Evolutionary conservation across 2,113 vertebrate genomes (phyloP).

Genomic region (Myanophis thanlyinensis): DNA sequence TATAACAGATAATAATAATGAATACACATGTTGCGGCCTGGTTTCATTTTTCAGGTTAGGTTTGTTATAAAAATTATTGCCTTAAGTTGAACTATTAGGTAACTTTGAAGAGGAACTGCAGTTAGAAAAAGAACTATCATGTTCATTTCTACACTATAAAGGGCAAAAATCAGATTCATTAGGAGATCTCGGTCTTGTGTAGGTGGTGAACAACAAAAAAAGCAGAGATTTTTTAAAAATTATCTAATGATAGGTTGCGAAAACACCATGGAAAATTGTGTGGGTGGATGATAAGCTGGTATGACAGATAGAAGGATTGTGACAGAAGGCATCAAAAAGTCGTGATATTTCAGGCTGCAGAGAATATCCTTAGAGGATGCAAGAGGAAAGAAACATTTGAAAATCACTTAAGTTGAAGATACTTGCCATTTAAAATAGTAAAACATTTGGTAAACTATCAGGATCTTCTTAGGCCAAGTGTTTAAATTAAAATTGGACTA

Average conservation of each 20-base stretch:
- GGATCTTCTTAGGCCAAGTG: background rate
- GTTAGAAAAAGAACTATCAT: background rate
- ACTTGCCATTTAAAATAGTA: slow-evolving; percentile 19
- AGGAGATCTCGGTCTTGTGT: slow-evolving; percentile 1
- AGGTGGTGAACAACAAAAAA: slow-evolving; percentile 15
- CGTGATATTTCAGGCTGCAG: slow-evolving; percentile 26
- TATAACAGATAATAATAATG: background rate
- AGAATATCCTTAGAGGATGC: slow-evolving; percentile 21
- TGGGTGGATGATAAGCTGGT: slow-evolving; percentile 33
- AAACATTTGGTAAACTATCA: background rate
- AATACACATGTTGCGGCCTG: background rate
- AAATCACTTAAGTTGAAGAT: slow-evolving; percentile 2
- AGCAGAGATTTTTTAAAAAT: slow-evolving; percentile 20
- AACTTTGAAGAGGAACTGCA: background rate
- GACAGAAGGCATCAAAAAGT: slow-evolving; percentile 40
- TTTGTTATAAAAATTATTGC: background rate
- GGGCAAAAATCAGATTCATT: slow-evolving; percentile 5
- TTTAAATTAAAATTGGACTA: background rate
- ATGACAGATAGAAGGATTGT: slow-evolving; percentile 26
- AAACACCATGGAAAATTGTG: slow-evolving; percentile 29
- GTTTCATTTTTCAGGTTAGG: background rate
- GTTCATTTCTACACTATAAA: background rate
- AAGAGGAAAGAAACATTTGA: background rate
- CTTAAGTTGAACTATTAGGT: background rate
- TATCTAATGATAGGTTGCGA: slow-evolving; percentile 27